phyloP scores from a whole-genome alignment of 2,888 invertebrate species.

The Tipula helvola region DNA sequence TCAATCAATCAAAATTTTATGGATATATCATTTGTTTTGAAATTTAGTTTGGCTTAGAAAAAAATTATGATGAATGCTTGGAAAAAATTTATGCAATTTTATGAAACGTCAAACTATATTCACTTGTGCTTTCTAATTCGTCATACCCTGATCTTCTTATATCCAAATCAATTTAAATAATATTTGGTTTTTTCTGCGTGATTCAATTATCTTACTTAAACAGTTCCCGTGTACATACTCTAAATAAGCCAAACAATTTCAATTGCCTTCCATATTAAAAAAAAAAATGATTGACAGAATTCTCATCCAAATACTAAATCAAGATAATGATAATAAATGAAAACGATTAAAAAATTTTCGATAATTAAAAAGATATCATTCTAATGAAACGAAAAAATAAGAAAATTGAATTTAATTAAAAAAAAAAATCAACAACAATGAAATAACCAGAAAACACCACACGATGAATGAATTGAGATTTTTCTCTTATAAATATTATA shows the following conservation, averaged over 20 bases:
- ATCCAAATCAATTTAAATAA: neutral
- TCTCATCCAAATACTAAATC: neutral
- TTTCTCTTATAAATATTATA: neutral
- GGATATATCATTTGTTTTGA: neutral
- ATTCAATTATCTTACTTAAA: neutral
- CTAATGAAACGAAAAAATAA: neutral
- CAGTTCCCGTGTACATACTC: neutral
- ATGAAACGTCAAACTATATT: neutral
- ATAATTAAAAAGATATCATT: constrained; percentile 5
- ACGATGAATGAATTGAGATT: constrained; percentile 5
- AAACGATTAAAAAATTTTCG: neutral
- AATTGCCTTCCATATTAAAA: neutral
- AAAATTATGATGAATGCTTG: neutral
- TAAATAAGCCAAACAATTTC: neutral
- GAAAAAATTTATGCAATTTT: neutral
- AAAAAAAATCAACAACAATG: neutral
- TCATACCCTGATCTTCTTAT: neutral
- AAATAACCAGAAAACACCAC: neutral
- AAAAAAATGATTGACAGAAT: neutral
- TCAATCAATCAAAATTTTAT: constrained; percentile 11
- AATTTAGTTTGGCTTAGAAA: neutral
- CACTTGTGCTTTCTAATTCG: neutral
- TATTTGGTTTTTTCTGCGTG: neutral
- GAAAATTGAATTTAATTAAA: constrained; percentile 5
- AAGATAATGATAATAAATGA: neutral